Base-by-base conservation (phyloP, 1,140 invertebrate genomes). In the Anadara kagoshimensis region DNA sequence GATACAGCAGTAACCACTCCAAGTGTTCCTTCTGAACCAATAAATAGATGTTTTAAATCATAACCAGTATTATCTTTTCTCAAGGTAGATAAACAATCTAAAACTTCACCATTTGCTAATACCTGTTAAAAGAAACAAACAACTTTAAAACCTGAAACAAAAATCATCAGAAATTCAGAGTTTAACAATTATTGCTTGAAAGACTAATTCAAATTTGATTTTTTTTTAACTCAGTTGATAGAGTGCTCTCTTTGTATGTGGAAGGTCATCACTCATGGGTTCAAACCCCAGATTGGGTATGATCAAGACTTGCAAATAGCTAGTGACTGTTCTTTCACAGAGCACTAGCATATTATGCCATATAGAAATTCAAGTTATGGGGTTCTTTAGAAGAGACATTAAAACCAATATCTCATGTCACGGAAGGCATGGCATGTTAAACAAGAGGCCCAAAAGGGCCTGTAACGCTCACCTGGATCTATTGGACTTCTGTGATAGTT, bases 21-120 rank as follows among this genome's bases (percentile, higher is more conserved):
- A 49, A 99, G 89, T 0, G 97, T 98, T 58, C 98, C 98, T 91
- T 99, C 98, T 0, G 96, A 96, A 14, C 98, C 98, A 81, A 99
- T 97, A 85, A 99, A 99, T 58, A 99, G 87, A 87, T 99, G 97
- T 85, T 98, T 98, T 69, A 98, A 89, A 86, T 99, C 96, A 88
- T 98, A 98, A 0, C 97, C 97, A 0, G 98, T 99, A 84, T 99
- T 99, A 85, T 99, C 97, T 89, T 99, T 99, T 85, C 97, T 95
- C 73, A 98, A 90, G 3, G 93, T 92, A 73, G 93, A 94, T 82
- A 99, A 90, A 76, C 94, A 94, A 85, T 99, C 94, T 14, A 99
- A 85, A 0, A 99, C 90, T 65, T 86, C 85, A 0, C 97, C 97
- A 90, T 94, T 92, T 4, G 97, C 94, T 88, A 96, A 92, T 1